These are phyloP conservation scores for Pogonus chalceus DNA, from an alignment of 1,140 invertebrate species.

Conservation along the genomic window DNA sequence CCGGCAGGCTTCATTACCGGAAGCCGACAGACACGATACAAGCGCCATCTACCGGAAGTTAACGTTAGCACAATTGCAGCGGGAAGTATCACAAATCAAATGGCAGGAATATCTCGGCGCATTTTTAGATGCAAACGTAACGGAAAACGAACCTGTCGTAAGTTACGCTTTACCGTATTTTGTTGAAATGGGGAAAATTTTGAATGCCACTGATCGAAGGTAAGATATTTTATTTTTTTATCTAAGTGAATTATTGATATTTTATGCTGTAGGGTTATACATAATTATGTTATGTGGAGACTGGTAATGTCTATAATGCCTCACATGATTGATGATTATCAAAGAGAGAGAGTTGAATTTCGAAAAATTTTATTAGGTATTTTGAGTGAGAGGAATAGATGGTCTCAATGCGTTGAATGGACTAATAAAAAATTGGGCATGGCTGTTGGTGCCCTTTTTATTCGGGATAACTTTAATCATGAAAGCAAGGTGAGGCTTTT, in stretches of 20 bases:
- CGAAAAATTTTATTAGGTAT: conserved; percentile 70
- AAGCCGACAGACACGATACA: conserved; percentile 75
- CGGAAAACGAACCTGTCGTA: conserved; percentile 62
- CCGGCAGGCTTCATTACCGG: conserved; percentile 66
- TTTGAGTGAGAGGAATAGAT: conserved; percentile 60
- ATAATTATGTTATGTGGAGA: conserved; percentile 79
- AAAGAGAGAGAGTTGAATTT: conserved; percentile 66
- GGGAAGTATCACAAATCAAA: conserved; percentile 60
- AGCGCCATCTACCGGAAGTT: conserved; percentile 66
- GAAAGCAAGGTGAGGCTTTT: conserved; percentile 56
- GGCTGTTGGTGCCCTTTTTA: conserved; percentile 72
- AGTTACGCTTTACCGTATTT: conserved; percentile 72
- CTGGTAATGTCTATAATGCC: conserved; percentile 68
- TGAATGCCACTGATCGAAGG: conserved; percentile 56
- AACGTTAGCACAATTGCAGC: conserved; percentile 51
- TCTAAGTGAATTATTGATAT: no score
- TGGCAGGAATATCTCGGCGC: conserved; percentile 67
- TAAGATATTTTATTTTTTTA: no score
- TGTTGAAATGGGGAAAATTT: conserved; percentile 61
- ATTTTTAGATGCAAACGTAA: conserved; percentile 53
- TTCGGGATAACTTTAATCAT: conserved; percentile 72
- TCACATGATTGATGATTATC: conserved; percentile 74
- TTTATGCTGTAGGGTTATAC: conserved; percentile 57
- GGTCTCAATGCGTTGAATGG: conserved; percentile 78
- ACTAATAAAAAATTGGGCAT: conserved; percentile 77